Conservation (phyloP, 2,797 vertebrate species). For the Micromesistius poutassou region DNA sequence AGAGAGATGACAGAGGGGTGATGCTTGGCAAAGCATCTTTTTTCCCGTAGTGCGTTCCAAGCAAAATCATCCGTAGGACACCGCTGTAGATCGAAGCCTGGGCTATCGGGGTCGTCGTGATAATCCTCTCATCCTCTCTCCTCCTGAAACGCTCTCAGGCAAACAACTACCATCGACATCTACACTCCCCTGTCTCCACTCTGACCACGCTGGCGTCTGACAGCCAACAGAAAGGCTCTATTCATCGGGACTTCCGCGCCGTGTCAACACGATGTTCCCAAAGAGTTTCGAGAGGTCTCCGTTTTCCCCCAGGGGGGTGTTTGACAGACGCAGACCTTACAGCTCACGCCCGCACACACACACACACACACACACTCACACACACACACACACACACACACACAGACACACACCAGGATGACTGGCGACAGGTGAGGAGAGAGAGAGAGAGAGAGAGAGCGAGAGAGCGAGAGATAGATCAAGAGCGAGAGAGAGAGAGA, state of each 20-base stretch:
- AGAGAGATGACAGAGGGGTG: no score
- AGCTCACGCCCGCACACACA: background rate
- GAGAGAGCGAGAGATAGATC: no score
- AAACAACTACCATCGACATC: background rate
- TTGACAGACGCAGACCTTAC: slow-evolving; percentile 28
- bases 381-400: background rate
- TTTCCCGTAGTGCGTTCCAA: slow-evolving; percentile 39
- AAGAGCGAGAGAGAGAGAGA: no score
- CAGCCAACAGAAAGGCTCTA: background rate
- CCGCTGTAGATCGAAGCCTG: slow-evolving; percentile 17
- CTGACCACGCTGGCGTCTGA: background rate
- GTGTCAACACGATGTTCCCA: background rate
- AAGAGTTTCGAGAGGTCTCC: slow-evolving; percentile 37
- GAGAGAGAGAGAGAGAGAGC: no score
- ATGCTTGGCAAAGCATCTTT: slow-evolving; percentile 38
- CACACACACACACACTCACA: no score
- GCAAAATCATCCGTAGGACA: slow-evolving; percentile 44
- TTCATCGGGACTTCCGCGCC: background rate
- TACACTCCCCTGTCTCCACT: background rate
- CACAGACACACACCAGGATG: background rate
- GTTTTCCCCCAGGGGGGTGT: slow-evolving; percentile 21
- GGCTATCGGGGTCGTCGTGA: no score
- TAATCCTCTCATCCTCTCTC: no score
- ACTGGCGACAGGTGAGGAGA: background rate
- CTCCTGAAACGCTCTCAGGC: background rate